Evolutionary conservation across 2,797 vertebrate genomes (phyloP).

Genomic region (Syndactyla subalaris): DNA sequence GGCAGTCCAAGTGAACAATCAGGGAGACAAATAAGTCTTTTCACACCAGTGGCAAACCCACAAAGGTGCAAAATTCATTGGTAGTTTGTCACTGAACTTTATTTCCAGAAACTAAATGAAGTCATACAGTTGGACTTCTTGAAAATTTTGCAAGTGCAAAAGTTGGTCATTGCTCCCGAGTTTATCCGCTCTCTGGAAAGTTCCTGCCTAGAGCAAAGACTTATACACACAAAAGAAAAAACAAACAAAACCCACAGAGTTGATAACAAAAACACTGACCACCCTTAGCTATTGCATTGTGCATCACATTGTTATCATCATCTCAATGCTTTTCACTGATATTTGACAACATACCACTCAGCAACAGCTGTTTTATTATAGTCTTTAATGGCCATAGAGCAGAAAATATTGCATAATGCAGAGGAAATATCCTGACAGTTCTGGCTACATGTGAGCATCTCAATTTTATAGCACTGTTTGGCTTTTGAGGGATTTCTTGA

Average conservation of each 20-base stretch:
- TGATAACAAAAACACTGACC: constrained; percentile 11
- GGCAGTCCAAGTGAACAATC: not conserved
- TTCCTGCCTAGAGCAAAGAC: not conserved
- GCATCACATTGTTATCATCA: not conserved
- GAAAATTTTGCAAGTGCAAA: not conserved
- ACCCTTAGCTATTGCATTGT: not conserved
- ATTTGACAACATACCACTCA: constrained; percentile 52
- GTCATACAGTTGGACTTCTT: not conserved
- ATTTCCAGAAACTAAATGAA: not conserved
- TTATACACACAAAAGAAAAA: not conserved
- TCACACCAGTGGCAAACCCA: not conserved
- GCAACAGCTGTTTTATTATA: constrained; percentile 71
- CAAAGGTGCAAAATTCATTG: not conserved
- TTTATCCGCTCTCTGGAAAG: not conserved
- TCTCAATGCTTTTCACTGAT: constrained; percentile 33
- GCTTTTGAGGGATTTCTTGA: constrained; percentile 69
- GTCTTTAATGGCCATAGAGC: constrained; percentile 59
- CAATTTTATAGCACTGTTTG: constrained; percentile 48
- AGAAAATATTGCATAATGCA: constrained; percentile 71
- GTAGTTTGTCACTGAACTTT: not conserved
- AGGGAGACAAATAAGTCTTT: not conserved
- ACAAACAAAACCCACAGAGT: not conserved
- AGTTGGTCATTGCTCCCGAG: not conserved
- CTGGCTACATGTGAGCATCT: constrained; percentile 5
- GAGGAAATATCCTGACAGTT: constrained; percentile 47